Conservation (phyloP, 1,140 invertebrate genomes). For the Zaprionus taronus region DNA sequence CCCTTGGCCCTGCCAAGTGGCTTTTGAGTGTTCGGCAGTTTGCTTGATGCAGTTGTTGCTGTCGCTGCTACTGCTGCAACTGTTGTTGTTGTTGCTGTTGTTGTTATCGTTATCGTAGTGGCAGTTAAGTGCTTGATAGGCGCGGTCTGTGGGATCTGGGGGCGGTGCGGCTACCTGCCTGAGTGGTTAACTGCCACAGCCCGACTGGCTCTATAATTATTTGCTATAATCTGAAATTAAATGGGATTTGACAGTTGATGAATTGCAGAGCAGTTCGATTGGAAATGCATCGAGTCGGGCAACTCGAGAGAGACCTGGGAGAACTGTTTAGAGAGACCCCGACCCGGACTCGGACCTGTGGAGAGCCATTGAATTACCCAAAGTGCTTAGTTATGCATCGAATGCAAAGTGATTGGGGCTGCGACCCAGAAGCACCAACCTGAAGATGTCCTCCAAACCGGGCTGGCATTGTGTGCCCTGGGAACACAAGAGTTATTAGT, state of each 20-base stretch:
- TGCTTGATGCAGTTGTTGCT: slow-evolving; percentile 27
- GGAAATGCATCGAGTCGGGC: slow-evolving; percentile 57
- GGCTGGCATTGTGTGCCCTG: slow-evolving; percentile 13
- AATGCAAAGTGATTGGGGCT: slow-evolving; percentile 25
- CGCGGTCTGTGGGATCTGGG: slow-evolving; percentile 6
- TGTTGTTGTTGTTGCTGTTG: slow-evolving; percentile 23
- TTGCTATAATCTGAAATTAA: slow-evolving; percentile 78
- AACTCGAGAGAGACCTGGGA: slow-evolving; percentile 22
- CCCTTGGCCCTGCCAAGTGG: slow-evolving; percentile 62
- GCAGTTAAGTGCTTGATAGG: slow-evolving; percentile 60
- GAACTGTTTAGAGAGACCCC: background rate
- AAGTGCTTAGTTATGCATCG: slow-evolving; percentile 48
- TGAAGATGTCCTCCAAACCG: slow-evolving; percentile 17
- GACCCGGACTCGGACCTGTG: background rate
- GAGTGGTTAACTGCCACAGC: slow-evolving; percentile 10
- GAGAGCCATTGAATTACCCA: slow-evolving; percentile 32
- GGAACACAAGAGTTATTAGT: slow-evolving; percentile 24
- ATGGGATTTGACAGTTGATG: slow-evolving; percentile 81
- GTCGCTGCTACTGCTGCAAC: background rate
- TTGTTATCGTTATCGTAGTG: slow-evolving; percentile 54
- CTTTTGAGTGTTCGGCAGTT: slow-evolving; percentile 59
- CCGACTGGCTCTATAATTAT: slow-evolving; percentile 64
- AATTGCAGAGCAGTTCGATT: slow-evolving; percentile 75
- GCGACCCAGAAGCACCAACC: slow-evolving; percentile 12
- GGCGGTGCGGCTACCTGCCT: slow-evolving; percentile 16